These are phyloP conservation scores for Xestia sexstrigata DNA, from an alignment of 2,888 invertebrate species.

Conservation along the genomic window DNA sequence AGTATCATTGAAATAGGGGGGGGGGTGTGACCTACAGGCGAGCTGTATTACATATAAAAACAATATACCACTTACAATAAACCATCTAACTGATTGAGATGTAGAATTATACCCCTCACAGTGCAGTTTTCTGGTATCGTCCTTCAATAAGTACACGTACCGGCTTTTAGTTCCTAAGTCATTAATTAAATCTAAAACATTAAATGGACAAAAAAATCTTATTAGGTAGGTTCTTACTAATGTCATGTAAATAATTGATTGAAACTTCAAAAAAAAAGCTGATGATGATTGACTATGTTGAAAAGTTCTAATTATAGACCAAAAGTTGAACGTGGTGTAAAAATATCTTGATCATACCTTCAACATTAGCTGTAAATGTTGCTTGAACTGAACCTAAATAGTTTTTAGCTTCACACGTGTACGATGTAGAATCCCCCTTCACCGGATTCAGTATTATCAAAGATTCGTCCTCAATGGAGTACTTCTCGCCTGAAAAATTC, in stretches of 20 bases:
- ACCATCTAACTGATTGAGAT: slow-evolving; percentile 54
- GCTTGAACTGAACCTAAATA: slow-evolving; percentile 27
- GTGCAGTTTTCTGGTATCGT: slow-evolving; percentile 31
- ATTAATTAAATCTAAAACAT: slow-evolving; percentile 22
- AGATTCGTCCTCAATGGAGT: slow-evolving; percentile 37
- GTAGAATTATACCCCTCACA: slow-evolving; percentile 37
- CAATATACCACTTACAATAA: slow-evolving; percentile 45
- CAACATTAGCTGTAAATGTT: slow-evolving; percentile 27
- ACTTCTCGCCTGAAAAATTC: slow-evolving; percentile 46
- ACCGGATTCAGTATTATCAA: slow-evolving; percentile 45
- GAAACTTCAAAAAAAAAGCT: neutral
- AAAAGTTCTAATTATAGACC: neutral
- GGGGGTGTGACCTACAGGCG: neutral
- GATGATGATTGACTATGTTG: neutral
- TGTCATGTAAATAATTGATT: neutral
- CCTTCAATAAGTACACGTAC: slow-evolving; percentile 27
- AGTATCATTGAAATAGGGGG: neutral
- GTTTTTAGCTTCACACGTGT: slow-evolving; percentile 52
- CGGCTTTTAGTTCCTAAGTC: slow-evolving; percentile 13
- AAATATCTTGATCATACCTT: slow-evolving; percentile 22
- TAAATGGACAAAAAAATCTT: neutral
- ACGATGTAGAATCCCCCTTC: slow-evolving; percentile 28
- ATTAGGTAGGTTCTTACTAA: neutral
- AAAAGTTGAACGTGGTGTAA: neutral
- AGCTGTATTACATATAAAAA: neutral